Percentiles rank a stretch among this genome's conserved stretches.
phyloP scores from a whole-genome alignment of 2,113 vertebrate genomes.

The Ophthalmolycus amberensis region DNA sequence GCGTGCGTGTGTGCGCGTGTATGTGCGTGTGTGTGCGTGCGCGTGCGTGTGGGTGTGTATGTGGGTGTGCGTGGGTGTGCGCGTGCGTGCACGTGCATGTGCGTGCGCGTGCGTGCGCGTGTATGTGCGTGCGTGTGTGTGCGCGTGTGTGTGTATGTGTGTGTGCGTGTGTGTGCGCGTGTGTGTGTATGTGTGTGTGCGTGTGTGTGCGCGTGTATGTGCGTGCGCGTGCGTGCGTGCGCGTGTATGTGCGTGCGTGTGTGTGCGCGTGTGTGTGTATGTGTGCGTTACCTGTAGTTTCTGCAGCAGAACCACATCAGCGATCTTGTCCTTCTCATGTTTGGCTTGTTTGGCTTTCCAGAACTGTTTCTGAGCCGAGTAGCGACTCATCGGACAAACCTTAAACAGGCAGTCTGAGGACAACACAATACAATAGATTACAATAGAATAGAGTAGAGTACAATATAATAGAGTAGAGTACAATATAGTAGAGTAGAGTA shows the following conservation, averaged over 20 bases:
- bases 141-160: no score
- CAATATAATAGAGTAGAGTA: no score
- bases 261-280: constrained; percentile 55
- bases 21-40: not conserved
- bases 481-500: no score
- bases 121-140: no score
- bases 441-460: no score
- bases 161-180: no score
- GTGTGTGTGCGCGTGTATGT: not conserved
- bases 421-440: no score
- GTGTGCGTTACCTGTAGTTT: constrained; percentile 90
- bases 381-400: constrained; percentile 98
- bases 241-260: not conserved
- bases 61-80: no score
- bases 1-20: not conserved
- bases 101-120: no score
- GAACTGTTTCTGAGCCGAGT: constrained; percentile 98
- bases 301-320: constrained; percentile 92
- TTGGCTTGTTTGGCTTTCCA: constrained; percentile 99
- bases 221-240: not conserved
- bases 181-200: no score
- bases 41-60: not conserved
- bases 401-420: constrained; percentile 95
- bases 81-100: no score
- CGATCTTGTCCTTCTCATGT: constrained; percentile 98